Percentiles rank a stretch among this genome's conserved stretches.
Conservation (phyloP, 2,888 invertebrate species). For the Gymnosoma rotundatum region DNA sequence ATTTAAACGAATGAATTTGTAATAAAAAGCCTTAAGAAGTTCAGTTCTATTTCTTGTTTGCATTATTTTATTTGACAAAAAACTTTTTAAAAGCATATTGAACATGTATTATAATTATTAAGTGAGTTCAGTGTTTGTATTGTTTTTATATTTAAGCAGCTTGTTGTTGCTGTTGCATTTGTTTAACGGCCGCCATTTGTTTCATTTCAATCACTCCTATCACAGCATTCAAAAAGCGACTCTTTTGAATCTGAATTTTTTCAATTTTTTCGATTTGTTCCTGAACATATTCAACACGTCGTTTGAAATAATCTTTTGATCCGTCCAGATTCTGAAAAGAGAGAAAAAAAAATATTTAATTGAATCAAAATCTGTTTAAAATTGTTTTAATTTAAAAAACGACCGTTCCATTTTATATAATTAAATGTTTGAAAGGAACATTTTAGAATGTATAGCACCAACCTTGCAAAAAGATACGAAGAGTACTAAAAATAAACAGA, state of each 20-base stretch:
- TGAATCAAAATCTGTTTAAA: not conserved
- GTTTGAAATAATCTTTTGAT: slow-evolving; percentile 95
- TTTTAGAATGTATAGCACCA: no score
- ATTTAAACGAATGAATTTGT: slow-evolving; percentile 12
- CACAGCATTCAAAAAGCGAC: slow-evolving; percentile 90
- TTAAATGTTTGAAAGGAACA: no score
- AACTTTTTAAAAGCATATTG: slow-evolving; percentile 35
- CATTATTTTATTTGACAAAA: slow-evolving; percentile 31
- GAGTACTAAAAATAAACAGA: no score
- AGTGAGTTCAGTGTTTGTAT: slow-evolving; percentile 33
- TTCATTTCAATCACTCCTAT: slow-evolving; percentile 90
- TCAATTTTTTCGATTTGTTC: slow-evolving; percentile 98
- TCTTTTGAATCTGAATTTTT: slow-evolving; percentile 85
- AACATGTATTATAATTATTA: slow-evolving; percentile 36
- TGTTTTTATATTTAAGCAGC: slow-evolving; percentile 63
- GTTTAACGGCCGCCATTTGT: slow-evolving; percentile 77
- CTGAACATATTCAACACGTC: slow-evolving; percentile 94
- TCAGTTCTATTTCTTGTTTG: slow-evolving; percentile 18
- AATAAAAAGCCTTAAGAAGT: slow-evolving; percentile 13
- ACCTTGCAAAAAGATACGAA: no score
- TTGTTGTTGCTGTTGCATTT: slow-evolving; percentile 77
- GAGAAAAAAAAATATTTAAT: not conserved
- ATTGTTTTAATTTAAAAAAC: no score
- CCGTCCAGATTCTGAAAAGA: slow-evolving; percentile 86
- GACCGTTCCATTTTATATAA: no score